A percentile compares a stretch with the other conserved stretches of the same genome.
Evolutionary conservation across 2,888 invertebrate species (phyloP).

Genomic region (Clivina fossor): DNA sequence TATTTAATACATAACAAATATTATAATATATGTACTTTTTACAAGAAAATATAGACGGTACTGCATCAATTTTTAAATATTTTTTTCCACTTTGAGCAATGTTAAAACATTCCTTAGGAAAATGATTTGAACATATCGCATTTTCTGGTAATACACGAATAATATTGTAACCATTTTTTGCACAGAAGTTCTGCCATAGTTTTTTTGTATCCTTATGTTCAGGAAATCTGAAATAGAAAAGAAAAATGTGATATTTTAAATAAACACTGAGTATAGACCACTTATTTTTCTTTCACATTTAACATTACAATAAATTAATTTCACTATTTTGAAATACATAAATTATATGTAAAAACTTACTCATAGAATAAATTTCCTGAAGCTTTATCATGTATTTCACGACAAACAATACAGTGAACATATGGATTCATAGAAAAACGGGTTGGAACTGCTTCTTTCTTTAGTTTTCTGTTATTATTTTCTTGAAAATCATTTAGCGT

Average conservation of each 20-base stretch:
- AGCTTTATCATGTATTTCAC: slow-evolving; percentile 2
- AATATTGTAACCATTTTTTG: neutral
- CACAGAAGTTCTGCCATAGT: neutral
- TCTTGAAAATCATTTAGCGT: neutral
- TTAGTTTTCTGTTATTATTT: neutral
- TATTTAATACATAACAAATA: too few relatives aligned
- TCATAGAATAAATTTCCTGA: neutral
- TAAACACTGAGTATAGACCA: too few relatives aligned
- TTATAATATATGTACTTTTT: neutral
- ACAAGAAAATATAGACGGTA: slow-evolving; percentile 6
- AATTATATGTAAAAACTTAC: slow-evolving; percentile 7
- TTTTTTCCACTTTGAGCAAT: neutral
- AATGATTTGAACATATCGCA: slow-evolving; percentile 6
- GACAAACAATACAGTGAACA: slow-evolving; percentile 2
- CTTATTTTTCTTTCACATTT: too few relatives aligned
- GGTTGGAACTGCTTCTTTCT: neutral
- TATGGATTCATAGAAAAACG: slow-evolving; percentile 5
- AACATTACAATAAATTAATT: too few relatives aligned
- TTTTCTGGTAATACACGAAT: neutral
- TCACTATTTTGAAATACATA: too few relatives aligned
- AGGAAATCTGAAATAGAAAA: neutral
- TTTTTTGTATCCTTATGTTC: neutral
- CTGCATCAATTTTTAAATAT: slow-evolving; percentile 2
- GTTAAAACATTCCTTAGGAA: neutral
- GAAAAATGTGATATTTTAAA: neutral